Evolutionary conservation across 2,113 vertebrate genomes (phyloP), one percentile per base, ranked within the genome.

Genomic region (Chiloscyllium plagiosum): DNA sequence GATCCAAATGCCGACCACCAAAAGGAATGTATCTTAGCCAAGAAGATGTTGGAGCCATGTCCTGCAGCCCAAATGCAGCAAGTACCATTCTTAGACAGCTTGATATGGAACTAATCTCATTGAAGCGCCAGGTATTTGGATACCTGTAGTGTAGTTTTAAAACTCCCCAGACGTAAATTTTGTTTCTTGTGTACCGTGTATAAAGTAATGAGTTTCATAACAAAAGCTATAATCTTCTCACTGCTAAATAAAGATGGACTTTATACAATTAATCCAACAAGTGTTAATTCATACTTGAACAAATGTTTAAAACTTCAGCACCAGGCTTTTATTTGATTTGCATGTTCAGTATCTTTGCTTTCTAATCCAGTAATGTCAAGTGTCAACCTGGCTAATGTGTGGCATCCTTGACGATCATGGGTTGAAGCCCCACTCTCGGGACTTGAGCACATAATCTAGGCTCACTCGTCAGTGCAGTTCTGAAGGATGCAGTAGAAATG

Each of bases 21-120:
- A 99, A 99, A 97, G 99, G 99, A 98, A 99, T 99, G 99, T 99
- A 98, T 97, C 97, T 99, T 97, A 99, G 98, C 95, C 99, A 99
- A 97, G 99, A 99, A 97, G 99, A 99, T 92, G 99, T 99, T 96
- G 98, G 99, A 97, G 99, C 99, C 3, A 98, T 99, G 85, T 99
- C 99, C 97, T 99, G 99, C 97, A 99, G 98, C 96, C 97, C 98
- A 96, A 98, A 98, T 50, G 99, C 99, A 56, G 99, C 99, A 96
- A 99, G 98, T 97, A 99, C 98, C 26, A 98, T 99, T 96, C 98
- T 99, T 96, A 98, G 99, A 95, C 98, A 99, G 96, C 98, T 99
- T 97, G 99, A 99, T 98, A 99, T 99, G 98, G 99, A 99, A 97
- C 97, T 99, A 97, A 99, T 99, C 97, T 99, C 99, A 1, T 98